Percentiles rank a stretch among this genome's conserved stretches.
phyloP scores from a whole-genome alignment of 1,140 invertebrate genomes.

The Conus betulinus region DNA sequence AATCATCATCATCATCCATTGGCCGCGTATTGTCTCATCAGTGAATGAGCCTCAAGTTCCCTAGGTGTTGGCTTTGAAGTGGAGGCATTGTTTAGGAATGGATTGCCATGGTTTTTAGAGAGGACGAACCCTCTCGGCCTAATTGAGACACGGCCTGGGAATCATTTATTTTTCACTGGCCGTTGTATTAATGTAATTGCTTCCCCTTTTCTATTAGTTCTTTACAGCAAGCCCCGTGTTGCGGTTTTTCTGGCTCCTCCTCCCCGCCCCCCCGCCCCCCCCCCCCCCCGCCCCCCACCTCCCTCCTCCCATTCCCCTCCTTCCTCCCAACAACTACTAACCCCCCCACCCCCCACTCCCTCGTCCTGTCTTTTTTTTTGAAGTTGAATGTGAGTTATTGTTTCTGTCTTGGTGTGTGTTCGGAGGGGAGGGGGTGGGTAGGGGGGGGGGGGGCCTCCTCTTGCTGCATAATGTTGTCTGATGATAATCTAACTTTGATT shows the following conservation, averaged over 20 bases:
- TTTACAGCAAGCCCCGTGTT: background rate
- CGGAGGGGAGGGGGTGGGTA: background rate
- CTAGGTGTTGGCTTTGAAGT: slow-evolving; percentile 24
- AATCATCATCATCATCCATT: background rate
- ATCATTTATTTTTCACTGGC: slow-evolving; percentile 24
- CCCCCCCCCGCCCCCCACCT: background rate
- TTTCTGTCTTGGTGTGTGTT: background rate
- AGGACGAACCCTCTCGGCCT: slow-evolving; percentile 13
- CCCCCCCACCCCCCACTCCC: background rate
- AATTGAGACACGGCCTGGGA: background rate
- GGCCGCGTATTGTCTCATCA: slow-evolving; percentile 9
- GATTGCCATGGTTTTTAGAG: slow-evolving; percentile 15
- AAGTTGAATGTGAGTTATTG: background rate
- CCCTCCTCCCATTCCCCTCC: background rate
- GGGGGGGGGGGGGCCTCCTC: background rate
- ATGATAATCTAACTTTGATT: background rate
- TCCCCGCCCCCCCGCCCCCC: background rate
- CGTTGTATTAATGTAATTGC: slow-evolving; percentile 27
- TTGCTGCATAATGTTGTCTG: background rate
- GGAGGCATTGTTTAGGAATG: background rate
- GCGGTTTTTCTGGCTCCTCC: background rate
- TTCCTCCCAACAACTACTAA: background rate
- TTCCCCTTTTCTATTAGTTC: slow-evolving; percentile 25
- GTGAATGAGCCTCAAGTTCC: slow-evolving; percentile 14
- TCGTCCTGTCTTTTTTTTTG: background rate